A percentile compares a stretch with the other conserved stretches of the same genome.
Evolutionary conservation across 2,113 vertebrate species (phyloP).

Genomic region (Triplophysa siluroides): DNA sequence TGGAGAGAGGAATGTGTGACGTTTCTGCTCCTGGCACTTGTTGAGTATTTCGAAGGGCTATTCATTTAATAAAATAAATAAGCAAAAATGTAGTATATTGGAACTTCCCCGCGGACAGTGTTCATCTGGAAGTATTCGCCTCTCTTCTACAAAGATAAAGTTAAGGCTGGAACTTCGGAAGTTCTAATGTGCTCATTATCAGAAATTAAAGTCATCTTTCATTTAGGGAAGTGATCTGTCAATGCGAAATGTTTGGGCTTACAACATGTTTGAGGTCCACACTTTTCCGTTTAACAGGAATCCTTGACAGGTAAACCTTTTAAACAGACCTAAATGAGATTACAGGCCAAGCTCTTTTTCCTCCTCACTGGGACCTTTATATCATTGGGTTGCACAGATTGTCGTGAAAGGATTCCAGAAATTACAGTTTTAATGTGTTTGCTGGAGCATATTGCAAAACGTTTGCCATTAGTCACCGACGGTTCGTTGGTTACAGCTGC

Average conservation of each 20-base stretch:
- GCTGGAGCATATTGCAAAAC: too few relatives aligned
- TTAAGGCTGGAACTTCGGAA: neutral
- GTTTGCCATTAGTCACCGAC: too few relatives aligned
- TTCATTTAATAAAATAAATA: neutral
- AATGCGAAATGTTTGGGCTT: constrained; percentile 9
- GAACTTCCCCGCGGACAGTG: neutral
- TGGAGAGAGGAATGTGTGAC: neutral
- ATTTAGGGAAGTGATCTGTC: neutral
- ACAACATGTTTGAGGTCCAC: constrained; percentile 9
- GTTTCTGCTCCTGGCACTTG: neutral
- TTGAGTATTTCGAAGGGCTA: neutral
- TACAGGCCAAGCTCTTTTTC: neutral
- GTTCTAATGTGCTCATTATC: neutral
- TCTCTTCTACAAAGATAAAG: neutral
- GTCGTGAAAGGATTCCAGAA: too few relatives aligned
- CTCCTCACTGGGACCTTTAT: neutral
- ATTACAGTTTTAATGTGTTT: too few relatives aligned
- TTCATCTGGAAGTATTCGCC: neutral
- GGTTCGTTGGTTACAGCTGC: too few relatives aligned
- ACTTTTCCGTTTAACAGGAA: constrained; percentile 41
- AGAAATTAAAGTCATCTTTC: constrained; percentile 19
- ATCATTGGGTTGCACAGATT: neutral
- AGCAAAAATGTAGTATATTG: neutral
- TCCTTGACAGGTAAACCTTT: constrained; percentile 28
- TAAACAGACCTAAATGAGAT: neutral